These are phyloP conservation scores for Colius striatus DNA, from an alignment of 2,113 vertebrate species.

Conservation along the genomic window DNA sequence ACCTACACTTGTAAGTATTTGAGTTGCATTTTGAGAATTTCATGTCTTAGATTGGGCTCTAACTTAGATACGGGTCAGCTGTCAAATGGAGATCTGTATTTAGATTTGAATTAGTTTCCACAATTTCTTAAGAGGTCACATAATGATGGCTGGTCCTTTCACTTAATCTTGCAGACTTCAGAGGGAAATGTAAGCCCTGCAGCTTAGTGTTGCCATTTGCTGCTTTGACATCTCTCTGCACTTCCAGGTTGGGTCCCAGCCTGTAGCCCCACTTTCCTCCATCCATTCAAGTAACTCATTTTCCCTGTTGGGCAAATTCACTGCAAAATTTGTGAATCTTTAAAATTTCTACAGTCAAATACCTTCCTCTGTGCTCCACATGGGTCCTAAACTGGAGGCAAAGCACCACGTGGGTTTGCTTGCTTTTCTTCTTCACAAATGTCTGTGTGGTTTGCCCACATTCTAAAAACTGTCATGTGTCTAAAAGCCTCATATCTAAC, in stretches of 20 bases:
- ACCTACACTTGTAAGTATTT: neutral
- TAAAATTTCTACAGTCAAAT: neutral
- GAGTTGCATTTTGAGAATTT: neutral
- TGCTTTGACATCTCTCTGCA: neutral
- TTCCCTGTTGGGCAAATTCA: neutral
- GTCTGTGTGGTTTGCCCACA: neutral
- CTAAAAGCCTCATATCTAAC: neutral
- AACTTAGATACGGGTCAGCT: neutral
- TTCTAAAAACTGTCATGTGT: neutral
- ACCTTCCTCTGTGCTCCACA: neutral
- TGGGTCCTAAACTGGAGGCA: neutral
- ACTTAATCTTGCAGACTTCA: neutral
- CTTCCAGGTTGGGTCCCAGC: neutral
- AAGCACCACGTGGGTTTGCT: fast-evolving
- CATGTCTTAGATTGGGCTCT: neutral
- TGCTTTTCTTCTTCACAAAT: neutral
- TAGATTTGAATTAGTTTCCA: neutral
- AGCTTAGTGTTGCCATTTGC: neutral
- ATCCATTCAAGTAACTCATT: neutral
- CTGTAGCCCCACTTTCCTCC: neutral
- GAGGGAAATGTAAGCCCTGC: neutral
- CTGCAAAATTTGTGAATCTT: neutral
- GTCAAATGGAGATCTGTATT: neutral
- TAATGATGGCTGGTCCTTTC: neutral
- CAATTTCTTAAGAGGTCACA: neutral